Evolutionary conservation across 2,888 invertebrate genomes (phyloP).

Genomic region (Syrphus vitripennis): DNA sequence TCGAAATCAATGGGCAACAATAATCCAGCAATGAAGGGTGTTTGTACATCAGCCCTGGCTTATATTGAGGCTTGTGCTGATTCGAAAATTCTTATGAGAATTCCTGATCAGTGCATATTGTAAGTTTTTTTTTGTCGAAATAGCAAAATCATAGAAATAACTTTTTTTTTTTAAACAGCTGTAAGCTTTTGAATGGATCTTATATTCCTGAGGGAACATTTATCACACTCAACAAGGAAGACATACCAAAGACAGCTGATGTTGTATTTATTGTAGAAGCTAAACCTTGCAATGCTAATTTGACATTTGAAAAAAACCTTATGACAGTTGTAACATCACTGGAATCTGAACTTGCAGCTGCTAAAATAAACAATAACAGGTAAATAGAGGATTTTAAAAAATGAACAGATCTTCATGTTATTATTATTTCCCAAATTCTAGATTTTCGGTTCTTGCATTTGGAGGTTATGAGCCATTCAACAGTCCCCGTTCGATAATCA

Average conservation of each 20-base stretch:
- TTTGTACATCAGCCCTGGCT: constrained; percentile 90
- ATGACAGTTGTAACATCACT: constrained; percentile 86
- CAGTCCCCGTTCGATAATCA: constrained; percentile 87
- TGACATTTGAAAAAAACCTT: constrained; percentile 86
- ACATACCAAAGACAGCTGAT: constrained; percentile 88
- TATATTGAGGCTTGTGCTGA: constrained; percentile 91
- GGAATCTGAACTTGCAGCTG: constrained; percentile 86
- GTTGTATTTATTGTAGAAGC: constrained; percentile 95
- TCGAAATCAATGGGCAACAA: constrained; percentile 76
- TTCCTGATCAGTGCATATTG: constrained; percentile 91
- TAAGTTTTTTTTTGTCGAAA: constrained; percentile 81
- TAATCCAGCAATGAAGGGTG: constrained; percentile 79
- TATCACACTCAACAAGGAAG: constrained; percentile 83
- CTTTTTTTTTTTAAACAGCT: constrained; percentile 82
- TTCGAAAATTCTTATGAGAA: constrained; percentile 88
- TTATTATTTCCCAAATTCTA: constrained; percentile 75
- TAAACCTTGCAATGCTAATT: constrained; percentile 89
- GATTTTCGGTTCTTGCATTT: constrained; percentile 91
- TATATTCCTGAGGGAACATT: constrained; percentile 89
- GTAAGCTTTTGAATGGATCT: constrained; percentile 86
- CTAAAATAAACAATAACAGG: constrained; percentile 87
- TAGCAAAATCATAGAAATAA: not conserved
- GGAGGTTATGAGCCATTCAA: constrained; percentile 90
- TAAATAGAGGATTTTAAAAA: constrained; percentile 74
- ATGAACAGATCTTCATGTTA: not conserved